These are phyloP conservation scores for Xanthia icteritia DNA, from an alignment of 2,888 invertebrate genomes.

Conservation along the genomic window DNA sequence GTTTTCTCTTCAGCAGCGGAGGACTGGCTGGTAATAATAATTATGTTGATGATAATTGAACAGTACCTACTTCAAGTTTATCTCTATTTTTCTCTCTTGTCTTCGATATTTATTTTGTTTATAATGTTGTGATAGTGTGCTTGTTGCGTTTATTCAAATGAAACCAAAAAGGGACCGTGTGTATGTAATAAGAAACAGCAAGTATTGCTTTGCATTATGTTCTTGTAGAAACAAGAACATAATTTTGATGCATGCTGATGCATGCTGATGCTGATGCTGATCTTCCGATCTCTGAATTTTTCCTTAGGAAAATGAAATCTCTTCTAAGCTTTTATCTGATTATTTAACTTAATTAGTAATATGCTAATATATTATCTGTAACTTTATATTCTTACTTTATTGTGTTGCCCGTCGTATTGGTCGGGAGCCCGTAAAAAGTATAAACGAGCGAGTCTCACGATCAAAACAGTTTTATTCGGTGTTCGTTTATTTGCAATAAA, in stretches of 20 bases:
- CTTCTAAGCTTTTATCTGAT: constrained; percentile 18
- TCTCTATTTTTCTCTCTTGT: neutral
- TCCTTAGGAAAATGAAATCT: neutral
- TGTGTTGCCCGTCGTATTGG: constrained; percentile 16
- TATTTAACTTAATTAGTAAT: constrained; percentile 46
- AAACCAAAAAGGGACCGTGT: neutral
- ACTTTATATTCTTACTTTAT: constrained; percentile 30
- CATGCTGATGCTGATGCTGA: no score
- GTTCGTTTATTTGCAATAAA: constrained; percentile 52
- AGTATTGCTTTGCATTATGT: constrained; percentile 10
- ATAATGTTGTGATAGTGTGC: neutral
- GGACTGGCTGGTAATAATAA: neutral
- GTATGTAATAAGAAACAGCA: constrained; percentile 9
- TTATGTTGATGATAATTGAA: no score
- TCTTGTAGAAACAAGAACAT: no score
- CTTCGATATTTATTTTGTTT: neutral
- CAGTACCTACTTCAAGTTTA: neutral
- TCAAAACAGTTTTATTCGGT: constrained; percentile 54
- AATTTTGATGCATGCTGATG: no score
- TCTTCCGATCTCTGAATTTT: neutral
- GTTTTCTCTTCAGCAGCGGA: no score
- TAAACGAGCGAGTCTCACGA: constrained; percentile 41
- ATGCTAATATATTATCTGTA: constrained; percentile 35
- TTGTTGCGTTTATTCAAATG: constrained; percentile 28
- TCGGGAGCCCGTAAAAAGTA: constrained; percentile 51